phyloP scores from a whole-genome alignment of 2,888 invertebrate genomes.

The Ormyrus rosae region DNA sequence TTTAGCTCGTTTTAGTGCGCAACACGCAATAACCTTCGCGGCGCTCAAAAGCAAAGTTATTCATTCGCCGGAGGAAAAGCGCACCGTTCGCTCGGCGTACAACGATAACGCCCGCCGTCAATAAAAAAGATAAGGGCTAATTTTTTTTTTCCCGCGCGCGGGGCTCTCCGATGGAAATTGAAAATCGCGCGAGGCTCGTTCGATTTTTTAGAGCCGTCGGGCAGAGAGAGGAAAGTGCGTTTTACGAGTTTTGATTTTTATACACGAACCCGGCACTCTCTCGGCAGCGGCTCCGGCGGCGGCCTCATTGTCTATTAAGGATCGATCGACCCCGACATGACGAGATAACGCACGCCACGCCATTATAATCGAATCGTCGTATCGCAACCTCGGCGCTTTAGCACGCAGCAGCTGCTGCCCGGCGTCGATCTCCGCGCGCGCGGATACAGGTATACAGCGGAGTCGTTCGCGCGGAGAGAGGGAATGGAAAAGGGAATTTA shows the following conservation, averaged over 20 bases:
- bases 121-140: too few species aligned
- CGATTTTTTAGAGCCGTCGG: neutral
- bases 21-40: too few species aligned
- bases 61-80: too few species aligned
- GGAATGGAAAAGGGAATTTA: neutral
- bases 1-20: too few species aligned
- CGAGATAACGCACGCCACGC: conserved; percentile 50
- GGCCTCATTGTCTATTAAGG: conserved; percentile 36
- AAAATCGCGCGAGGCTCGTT: too few species aligned
- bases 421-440: too few species aligned
- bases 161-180: too few species aligned
- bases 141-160: too few species aligned
- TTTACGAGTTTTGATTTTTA: conserved; percentile 42
- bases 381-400: neutral
- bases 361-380: conserved; percentile 41
- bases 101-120: too few species aligned
- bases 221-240: neutral
- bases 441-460: too few species aligned
- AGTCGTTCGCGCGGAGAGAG: neutral
- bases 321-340: conserved; percentile 40
- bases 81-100: too few species aligned
- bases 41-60: too few species aligned
- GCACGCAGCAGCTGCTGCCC: neutral
- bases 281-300: neutral
- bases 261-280: neutral